Evolutionary conservation across 2,113 vertebrate species (phyloP).

Genomic region (Glaucidium brasilianum): DNA sequence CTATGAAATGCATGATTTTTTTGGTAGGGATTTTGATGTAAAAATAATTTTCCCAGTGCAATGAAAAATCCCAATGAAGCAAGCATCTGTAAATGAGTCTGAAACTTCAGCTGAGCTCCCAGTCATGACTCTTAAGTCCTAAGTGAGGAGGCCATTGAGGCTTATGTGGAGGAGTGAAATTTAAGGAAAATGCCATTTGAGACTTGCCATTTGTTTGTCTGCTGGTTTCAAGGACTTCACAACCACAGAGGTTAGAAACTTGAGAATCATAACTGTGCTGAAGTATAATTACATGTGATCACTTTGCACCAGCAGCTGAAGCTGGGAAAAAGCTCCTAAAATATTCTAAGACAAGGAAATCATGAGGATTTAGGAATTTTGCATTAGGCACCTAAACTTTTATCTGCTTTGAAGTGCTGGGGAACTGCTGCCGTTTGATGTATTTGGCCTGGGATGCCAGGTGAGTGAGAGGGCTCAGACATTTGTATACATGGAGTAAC

Average conservation of each 20-base stretch:
- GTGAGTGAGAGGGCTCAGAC: background rate
- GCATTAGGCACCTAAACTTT: background rate
- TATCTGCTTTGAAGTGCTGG: background rate
- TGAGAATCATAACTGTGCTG: no score
- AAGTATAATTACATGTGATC: no score
- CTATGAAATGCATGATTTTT: background rate
- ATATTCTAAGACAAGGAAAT: background rate
- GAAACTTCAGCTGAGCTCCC: background rate
- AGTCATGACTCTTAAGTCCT: background rate
- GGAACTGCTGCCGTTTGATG: background rate
- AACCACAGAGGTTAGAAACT: background rate
- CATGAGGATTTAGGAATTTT: background rate
- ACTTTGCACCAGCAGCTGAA: background rate
- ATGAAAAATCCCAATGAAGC: background rate
- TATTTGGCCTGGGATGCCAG: background rate
- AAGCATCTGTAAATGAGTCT: background rate
- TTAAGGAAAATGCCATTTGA: background rate
- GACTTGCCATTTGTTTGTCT: background rate
- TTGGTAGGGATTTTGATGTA: background rate
- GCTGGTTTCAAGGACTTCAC: background rate
- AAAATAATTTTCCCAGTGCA: background rate
- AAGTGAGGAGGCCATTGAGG: background rate
- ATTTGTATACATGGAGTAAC: background rate
- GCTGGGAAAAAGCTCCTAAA: background rate
- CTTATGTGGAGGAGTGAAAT: background rate